These are phyloP conservation scores for Sparidentex hasta DNA, from an alignment of 2,797 vertebrate species.

Conservation along the genomic window DNA sequence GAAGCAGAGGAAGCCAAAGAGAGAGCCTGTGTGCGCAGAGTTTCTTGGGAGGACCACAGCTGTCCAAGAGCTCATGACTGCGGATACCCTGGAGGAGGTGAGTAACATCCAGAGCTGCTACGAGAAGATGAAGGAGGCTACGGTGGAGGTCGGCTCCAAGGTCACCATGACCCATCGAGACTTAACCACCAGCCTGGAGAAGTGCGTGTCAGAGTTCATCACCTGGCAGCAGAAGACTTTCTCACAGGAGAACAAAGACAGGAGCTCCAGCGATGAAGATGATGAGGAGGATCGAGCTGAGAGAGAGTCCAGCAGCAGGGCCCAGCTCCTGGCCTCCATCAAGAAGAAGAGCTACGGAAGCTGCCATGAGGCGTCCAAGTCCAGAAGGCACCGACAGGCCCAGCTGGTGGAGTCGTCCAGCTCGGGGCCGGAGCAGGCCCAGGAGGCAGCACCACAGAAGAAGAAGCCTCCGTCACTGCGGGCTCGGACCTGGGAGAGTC, in stretches of 20 bases:
- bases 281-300: neutral
- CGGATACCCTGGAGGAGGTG: slow-evolving; percentile 66
- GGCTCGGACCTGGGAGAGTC: slow-evolving; percentile 58
- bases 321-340: slow-evolving; percentile 70
- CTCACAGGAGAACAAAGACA: slow-evolving; percentile 6
- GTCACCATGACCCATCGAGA: slow-evolving; percentile 41
- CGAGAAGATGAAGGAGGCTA: slow-evolving; percentile 58
- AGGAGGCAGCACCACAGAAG: accelerated
- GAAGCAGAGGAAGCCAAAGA: slow-evolving; percentile 51
- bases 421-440: neutral
- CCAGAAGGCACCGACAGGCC: slow-evolving; percentile 54
- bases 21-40: slow-evolving; percentile 10
- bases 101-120: slow-evolving; percentile 69
- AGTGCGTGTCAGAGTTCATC: slow-evolving; percentile 49
- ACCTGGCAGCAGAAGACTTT: slow-evolving; percentile 71
- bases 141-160: slow-evolving; percentile 16
- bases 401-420: slow-evolving; percentile 34
- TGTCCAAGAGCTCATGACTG: slow-evolving; percentile 52
- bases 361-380: slow-evolving; percentile 24
- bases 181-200: slow-evolving; percentile 33
- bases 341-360: slow-evolving; percentile 73
- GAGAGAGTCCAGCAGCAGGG: slow-evolving; percentile 48
- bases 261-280: neutral
- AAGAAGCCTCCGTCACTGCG: slow-evolving; percentile 59
- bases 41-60: slow-evolving; percentile 51